Percentiles rank a stretch among this genome's conserved stretches.
phyloP scores from a whole-genome alignment of 2,888 invertebrate species.

The Linhomoeus sp. region DNA sequence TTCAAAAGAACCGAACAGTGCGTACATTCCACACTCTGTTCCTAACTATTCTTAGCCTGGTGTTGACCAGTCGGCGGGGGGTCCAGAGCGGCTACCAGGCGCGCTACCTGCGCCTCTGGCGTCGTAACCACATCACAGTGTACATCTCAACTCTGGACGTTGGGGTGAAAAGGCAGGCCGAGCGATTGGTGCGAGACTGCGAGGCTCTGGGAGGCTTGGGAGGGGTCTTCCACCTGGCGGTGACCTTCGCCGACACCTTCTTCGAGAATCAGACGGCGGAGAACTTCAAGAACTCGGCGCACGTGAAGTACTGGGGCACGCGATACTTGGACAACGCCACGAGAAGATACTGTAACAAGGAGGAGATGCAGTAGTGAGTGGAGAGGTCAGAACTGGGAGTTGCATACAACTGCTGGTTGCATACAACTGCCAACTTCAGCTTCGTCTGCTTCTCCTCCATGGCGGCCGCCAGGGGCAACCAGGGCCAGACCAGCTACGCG shows the following conservation, averaged over 20 bases:
- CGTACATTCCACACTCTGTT: no score
- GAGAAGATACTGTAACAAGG: constrained; percentile 49
- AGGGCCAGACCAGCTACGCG: constrained; percentile 84
- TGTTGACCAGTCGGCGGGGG: not conserved
- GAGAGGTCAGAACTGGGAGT: no score
- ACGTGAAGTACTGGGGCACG: constrained; percentile 60
- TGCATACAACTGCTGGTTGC: no score
- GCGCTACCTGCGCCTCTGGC: no score
- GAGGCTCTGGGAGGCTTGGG: constrained; percentile 33
- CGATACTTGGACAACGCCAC: constrained; percentile 55
- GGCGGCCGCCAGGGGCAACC: constrained; percentile 79
- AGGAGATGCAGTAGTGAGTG: no score
- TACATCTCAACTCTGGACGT: constrained; percentile 2
- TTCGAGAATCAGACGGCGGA: constrained; percentile 35
- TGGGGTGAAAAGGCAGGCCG: not conserved
- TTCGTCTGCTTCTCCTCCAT: constrained; percentile 56
- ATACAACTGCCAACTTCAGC: no score
- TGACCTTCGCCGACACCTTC: constrained; percentile 40
- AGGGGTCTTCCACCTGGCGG: constrained; percentile 77
- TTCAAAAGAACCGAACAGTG: no score
- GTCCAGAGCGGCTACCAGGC: not conserved
- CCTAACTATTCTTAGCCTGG: no score
- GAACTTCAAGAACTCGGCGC: constrained; percentile 35
- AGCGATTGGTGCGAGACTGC: constrained; percentile 12
- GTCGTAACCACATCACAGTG: not conserved